Evolutionary conservation across 2,113 vertebrate genomes (phyloP), one percentile per base, ranked within the genome.

Genomic region (Channa maculata): DNA sequence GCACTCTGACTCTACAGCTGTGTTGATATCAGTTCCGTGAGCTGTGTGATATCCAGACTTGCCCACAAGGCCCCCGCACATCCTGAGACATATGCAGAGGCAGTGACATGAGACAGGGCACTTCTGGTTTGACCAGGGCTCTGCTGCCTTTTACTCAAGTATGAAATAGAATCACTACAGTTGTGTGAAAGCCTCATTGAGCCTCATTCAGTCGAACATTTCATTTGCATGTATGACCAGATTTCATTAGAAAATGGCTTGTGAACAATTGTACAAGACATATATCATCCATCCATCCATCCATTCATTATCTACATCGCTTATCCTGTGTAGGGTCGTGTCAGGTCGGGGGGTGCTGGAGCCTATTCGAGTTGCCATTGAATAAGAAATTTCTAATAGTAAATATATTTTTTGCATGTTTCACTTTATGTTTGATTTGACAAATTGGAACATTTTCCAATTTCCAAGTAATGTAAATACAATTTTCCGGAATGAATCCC

Each of bases 1-100:
- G 10, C 15, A n/a, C 57, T 36, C 5, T 2, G 11, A 50, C 43
- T 51, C 52, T 75, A 46, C 84, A 91, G 84, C 82, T 88, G 87
- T 83, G 86, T 79, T 88, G 72, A 83, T 52, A 80, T 82, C 64
- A 68, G 69, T 61, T 73, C 80, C 83, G 75, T 86, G 83, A 88
- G 75, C 80, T 78, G 80, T 86, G 73, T 59, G 65, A 80, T 75
- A 77, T 58, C 51, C 63, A 68, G 44, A 77, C 71, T 57, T 37
- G 52, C 61, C 82, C 82, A 63, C 39, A 60, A 75, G 73, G 74
- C 64, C 75, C 24, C 54, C 2, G 12, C 82, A 80, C 82, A 80
- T 79, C 73, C 50, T 74, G 82, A 79, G 75, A 89, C 67, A 76
- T 65, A 24, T 60, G 77, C 48, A 65, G 63, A 59, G 57, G 69